Base-by-base conservation (phyloP, 23 tunicate species). In the Ascidia mentula region DNA sequence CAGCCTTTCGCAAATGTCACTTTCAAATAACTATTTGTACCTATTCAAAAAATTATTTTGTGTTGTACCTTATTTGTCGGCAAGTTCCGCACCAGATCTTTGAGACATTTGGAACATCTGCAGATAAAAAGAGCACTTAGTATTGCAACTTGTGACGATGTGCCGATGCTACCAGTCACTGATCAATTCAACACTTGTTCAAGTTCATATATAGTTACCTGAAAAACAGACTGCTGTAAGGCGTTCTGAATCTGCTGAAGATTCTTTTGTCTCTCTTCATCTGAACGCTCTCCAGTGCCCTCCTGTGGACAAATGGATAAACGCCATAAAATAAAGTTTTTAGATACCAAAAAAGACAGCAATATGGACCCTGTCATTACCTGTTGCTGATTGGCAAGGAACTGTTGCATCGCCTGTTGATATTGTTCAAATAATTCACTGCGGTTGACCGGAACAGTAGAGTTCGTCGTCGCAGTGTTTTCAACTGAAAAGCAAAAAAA, bases 341-440 rank as follows among this genome's bases (percentile, higher is more conserved):
- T n/a, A n/a, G n/a, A n/a, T n/a, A n/a, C 24, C 24, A 42, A 42
- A 9, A 42, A 42, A 42, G 12, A 42, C 53, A 42, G 12, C 15
- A 9, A 42, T 9, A 42, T 42, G 15, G 12, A 42, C 53, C 15
- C 53, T 42, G 65, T 53, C 4, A 20, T 6, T 73, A 82, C 86
- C 86, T 82, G 77, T 13, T 73, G 70, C 24, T 60, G 75, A 82
- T 38, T 74, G 79, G 31, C 69, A 75, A 22, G 82, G 79, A 79
- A 18, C 69, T 87, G 84, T 32, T 80, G 86, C 34, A 82, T 82
- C 6, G 92, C 87, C 33, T 74, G 74, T 35, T 88, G 92, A 69
- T 87, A 81, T 34, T 80, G 85, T 31, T 31, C 65, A 22, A 45
- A 12, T 36, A 59, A 36, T 45, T 5, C 76, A 18, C 32, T 35